Percentiles rank a stretch among this genome's conserved stretches.
Evolutionary conservation across 2,113 vertebrate genomes (phyloP).

Genomic region (Gambusia affinis): DNA sequence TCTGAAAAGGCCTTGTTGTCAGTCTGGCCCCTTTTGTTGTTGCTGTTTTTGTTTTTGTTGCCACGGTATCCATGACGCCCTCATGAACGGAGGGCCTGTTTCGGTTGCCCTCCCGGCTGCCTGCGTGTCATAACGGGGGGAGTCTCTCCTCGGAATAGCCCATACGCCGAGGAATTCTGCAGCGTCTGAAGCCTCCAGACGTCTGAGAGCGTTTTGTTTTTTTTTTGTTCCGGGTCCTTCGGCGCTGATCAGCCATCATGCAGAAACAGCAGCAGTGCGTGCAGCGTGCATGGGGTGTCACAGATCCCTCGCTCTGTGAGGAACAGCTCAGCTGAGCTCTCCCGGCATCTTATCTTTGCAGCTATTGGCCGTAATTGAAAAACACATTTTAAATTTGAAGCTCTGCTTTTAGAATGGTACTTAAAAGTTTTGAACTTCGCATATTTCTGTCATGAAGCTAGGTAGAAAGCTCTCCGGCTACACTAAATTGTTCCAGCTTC

Average conservation of each 20-base stretch:
- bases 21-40: constrained; percentile 60
- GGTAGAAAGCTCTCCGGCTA: not conserved
- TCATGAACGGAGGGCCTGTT: constrained; percentile 71
- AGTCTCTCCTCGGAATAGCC: constrained; percentile 63
- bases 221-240: constrained; percentile 25
- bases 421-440: too few relatives aligned
- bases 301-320: constrained; percentile 12
- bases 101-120: constrained; percentile 58
- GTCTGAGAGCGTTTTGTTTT: constrained; percentile 47
- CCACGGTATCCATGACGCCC: constrained; percentile 73
- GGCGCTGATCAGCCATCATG: constrained; percentile 41
- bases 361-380: too few relatives aligned
- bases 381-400: not conserved
- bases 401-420: not conserved
- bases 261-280: constrained; percentile 26
- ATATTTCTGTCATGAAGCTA: not conserved
- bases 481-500: not conserved
- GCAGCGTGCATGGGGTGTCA: constrained; percentile 43
- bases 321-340: not conserved
- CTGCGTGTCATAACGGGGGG: constrained; percentile 44
- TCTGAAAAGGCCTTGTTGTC: constrained; percentile 72
- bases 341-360: not conserved
- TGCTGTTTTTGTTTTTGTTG: constrained; percentile 76
- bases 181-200: constrained; percentile 63
- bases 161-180: constrained; percentile 71